Evolutionary conservation across 2,888 invertebrate genomes (phyloP), one percentile per base, ranked within the genome.

Genomic region (Idaea straminata): DNA sequence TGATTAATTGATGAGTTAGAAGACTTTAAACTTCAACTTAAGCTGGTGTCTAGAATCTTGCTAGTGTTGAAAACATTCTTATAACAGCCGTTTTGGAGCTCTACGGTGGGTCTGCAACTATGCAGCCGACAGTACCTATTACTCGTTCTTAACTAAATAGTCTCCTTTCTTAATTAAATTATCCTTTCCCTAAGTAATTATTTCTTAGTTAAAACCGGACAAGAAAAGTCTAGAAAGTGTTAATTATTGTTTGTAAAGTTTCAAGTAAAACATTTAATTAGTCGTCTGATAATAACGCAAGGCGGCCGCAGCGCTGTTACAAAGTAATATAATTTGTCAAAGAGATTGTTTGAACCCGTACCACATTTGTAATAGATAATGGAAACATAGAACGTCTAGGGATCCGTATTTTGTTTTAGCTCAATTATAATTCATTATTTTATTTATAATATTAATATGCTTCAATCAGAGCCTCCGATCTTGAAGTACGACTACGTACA

Each of bases 231-330:
- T 7, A 47, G 47, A 47, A 47, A 47, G 47, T 47, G 47, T 47
- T 47, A 47, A 47, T 47, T 47, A 47, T 47, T 47, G 47, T 47
- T 47, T 47, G 47, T 47, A 47, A 47, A 47, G 47, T 47, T 10
- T 47, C 47, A 47, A 47, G 47, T 73, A 70, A 69, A 66, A 66
- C 68, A 63, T 57, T 62, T 70, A 71, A 73, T 70, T 70, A 69
- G 69, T 66, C 62, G 66, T 61, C 61, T 61, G 66, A 73, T 72
- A 66, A 62, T 47, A 47, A 47, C 47, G 47, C 47, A 47, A 6
- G 34, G 65, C 62, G 64, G 64, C 71, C 61, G 61, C 63, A 61
- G 57, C 61, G 61, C 63, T 62, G 57, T 10, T 57, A 66, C 67
- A 60, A 62, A 63, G 59, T 65, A 59, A 34, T 68, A 66, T 66